Percentiles rank a stretch among this genome's conserved stretches.
Conservation (phyloP, 2,113 vertebrate genomes). For the Oceanodroma tethys region DNA sequence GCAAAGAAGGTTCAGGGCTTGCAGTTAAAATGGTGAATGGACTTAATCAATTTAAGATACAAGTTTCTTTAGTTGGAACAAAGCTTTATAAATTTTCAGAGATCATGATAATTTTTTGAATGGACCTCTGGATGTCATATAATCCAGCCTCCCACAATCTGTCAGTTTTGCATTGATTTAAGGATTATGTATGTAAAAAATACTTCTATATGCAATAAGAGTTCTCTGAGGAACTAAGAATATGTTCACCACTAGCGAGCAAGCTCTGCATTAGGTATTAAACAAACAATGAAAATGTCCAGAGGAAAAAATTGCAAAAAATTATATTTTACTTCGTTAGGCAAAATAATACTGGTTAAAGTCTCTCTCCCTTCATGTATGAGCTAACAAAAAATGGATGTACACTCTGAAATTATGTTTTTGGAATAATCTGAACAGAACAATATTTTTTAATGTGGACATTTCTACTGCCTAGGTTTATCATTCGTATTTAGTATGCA, state of each 20-base stretch:
- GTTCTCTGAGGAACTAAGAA: background rate
- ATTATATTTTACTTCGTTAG: background rate
- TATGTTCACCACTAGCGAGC: background rate
- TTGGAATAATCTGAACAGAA: background rate
- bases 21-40: background rate
- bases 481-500: background rate
- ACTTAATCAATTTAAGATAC: background rate
- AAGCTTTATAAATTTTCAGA: background rate
- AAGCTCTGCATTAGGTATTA: background rate
- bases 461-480: background rate
- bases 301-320: background rate
- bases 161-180: background rate
- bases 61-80: background rate
- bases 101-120: background rate
- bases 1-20: background rate
- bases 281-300: background rate
- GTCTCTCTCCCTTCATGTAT: background rate
- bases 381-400: background rate
- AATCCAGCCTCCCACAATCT: background rate
- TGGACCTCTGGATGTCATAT: background rate
- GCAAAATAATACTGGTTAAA: background rate
- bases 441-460: background rate
- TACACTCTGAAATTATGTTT: background rate
- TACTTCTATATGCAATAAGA: background rate
- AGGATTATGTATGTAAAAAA: background rate